Base-by-base conservation (phyloP, 2,113 vertebrate species). In the Butorides virescens region DNA sequence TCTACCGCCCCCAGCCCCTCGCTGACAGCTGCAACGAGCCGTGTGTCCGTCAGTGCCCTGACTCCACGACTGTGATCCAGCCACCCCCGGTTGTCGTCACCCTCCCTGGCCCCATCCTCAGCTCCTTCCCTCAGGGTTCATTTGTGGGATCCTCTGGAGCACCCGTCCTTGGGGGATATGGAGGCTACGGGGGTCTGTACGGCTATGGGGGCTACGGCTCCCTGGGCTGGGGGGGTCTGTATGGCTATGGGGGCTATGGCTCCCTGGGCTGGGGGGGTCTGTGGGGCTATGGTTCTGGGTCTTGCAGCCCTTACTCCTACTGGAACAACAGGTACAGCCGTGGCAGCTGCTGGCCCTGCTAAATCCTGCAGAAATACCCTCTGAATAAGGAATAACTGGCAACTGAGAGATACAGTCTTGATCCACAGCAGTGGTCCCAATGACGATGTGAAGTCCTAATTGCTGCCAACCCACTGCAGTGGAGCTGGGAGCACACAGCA, bases 61-160 rank as follows among this genome's bases (percentile, higher is more conserved):
- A 91, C 88, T 50, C 90, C 25, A 74, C 39, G 0, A 34, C 55
- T 22, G 7, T 61, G 20, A 65, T 88, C 86, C 86, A 89, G 70
- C 77, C 87, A 0, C 87, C 87, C 1, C 68, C 79, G 0, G 39
- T 47, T 1, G n/a, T 83, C 0, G 23, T 94, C 74, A 96, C 93
- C 65, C 18, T 91, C 37, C 95, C 93, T 0, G 87, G 93, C 2
- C 74, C 88, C 95, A 95, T 95, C 79, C 91, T 96, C 79, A 96
- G 88, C 75, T 78, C 66, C 21, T 95, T 95, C 93, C 95, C 93
- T 0, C 93, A 96, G 84, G 9, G 39, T 8, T 7, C 88, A 0
- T 15, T 37, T 27, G 87, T 90, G 70, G 87, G 78, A 15, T 90
- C 87, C 5, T 23, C 53, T 44, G 87, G 87, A 89, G 77, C 61